Evolutionary conservation across 1,140 invertebrate species (phyloP).

Genomic region (Alviniconcha marisindica): DNA sequence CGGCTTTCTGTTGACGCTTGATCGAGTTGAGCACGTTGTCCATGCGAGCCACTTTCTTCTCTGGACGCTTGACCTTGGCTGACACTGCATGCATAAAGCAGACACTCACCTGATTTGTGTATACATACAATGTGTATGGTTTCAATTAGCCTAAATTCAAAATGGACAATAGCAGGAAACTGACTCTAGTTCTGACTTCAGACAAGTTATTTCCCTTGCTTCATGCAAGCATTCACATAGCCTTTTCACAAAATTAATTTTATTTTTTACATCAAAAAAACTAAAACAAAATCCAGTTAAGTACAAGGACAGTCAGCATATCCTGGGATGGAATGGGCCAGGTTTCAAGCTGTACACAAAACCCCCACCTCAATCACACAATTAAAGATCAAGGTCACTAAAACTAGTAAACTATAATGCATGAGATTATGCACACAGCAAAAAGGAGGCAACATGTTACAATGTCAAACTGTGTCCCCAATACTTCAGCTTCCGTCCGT

Average conservation of each 20-base stretch:
- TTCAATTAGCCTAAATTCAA: not conserved
- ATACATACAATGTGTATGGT: not conserved
- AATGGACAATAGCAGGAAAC: not conserved
- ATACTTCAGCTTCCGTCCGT: no score
- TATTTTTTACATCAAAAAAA: not conserved
- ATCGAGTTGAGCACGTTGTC: slow-evolving; percentile 55
- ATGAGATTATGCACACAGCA: no score
- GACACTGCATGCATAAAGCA: not conserved
- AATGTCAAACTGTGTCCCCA: no score
- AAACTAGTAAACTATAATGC: no score
- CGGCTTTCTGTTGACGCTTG: slow-evolving; percentile 48
- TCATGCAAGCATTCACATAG: not conserved
- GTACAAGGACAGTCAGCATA: no score
- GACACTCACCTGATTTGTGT: not conserved
- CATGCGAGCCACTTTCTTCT: slow-evolving; percentile 57
- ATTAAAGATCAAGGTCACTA: no score
- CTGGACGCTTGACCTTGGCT: slow-evolving; percentile 40
- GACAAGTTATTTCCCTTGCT: not conserved
- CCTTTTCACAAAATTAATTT: not conserved
- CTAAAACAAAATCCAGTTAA: no score
- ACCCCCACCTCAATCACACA: no score
- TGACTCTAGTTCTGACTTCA: not conserved
- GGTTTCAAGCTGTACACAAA: no score
- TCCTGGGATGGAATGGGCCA: no score
- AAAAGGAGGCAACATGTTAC: no score